These are phyloP conservation scores for Zoanthus gigantus DNA, from an alignment of 92 coral and sea anemone species.

Conservation along the genomic window DNA sequence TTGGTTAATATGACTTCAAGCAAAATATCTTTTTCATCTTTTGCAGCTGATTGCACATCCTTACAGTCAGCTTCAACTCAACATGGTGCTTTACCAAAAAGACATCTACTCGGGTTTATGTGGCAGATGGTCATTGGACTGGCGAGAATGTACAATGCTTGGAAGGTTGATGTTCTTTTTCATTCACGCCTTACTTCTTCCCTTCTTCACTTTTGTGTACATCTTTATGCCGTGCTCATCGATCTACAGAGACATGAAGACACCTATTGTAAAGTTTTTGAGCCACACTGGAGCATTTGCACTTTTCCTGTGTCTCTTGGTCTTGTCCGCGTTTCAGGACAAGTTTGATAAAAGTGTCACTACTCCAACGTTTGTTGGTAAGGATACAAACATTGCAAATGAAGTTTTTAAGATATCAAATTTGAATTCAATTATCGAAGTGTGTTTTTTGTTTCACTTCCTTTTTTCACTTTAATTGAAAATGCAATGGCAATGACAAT, in stretches of 20 bases:
- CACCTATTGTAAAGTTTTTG: constrained; percentile 64
- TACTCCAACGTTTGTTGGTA: constrained; percentile 57
- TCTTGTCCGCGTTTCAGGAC: constrained; percentile 64
- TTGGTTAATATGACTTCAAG: too few species aligned
- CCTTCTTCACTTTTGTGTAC: constrained; percentile 52
- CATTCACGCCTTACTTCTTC: constrained; percentile 67
- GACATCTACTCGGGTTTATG: constrained; percentile 53
- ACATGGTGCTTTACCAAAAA: constrained; percentile 58
- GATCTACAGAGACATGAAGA: constrained; percentile 48
- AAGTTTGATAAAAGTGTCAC: constrained; percentile 47
- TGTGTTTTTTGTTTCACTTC: too few species aligned
- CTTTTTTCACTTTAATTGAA: too few species aligned
- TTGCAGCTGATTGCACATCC: constrained; percentile 74
- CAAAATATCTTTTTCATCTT: too few species aligned
- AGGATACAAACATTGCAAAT: not conserved
- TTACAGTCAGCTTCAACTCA: constrained; percentile 68
- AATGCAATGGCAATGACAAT: too few species aligned
- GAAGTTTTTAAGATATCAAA: too few species aligned
- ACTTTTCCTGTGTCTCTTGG: constrained; percentile 60
- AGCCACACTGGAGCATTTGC: constrained; percentile 70
- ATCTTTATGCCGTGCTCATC: constrained; percentile 57
- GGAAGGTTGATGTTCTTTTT: constrained; percentile 47
- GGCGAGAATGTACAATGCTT: constrained; percentile 52
- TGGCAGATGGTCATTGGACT: constrained; percentile 36
- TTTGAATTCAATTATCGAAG: too few species aligned